Evolutionary conservation across 2,113 vertebrate species (phyloP), one percentile per base, ranked within the genome.

Genomic region (Dunckerocampus dactyliophorus): DNA sequence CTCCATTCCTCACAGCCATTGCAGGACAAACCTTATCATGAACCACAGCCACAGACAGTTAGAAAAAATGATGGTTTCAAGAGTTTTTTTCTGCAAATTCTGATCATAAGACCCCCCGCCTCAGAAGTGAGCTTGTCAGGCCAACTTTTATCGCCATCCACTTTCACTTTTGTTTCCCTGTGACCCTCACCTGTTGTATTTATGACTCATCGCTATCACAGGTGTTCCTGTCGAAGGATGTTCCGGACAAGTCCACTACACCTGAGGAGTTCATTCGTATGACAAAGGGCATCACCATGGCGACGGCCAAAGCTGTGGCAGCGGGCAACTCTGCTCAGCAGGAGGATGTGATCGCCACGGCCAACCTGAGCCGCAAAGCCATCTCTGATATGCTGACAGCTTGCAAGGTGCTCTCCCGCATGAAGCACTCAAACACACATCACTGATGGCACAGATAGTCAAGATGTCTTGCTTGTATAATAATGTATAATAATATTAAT

Each of bases 221-320:
- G 97, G 91, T 97, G 59, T 99, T 99, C 76, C 95, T 96, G 84
- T 94, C 94, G 6, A 96, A 92, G 43, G 94, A 97, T 53, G 47
- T 91, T 78, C 95, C 95, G 55, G 95, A 97, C 55, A 96, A 92
- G 90, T 89, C 85, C 47, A 92, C 94, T 53, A 92, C 94, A 60
- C 96, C 97, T 9, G 96, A 99, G 73, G 96, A 98, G 82, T 98
- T 98, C 17, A 98, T 95, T 67, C 93, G 95, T 57, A 98, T 97
- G 94, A 99, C 96, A 34, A 99, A 99, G 90, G 96, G 97, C 72
- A 99, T 99, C 92, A 99, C 97, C 79, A 89, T 90, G 76, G 97
- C 97, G 73, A 99, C 97, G 1, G 94, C 95, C 87, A 99, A 98
- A 88, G 96, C 97, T 0, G 97, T 99, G 68, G 96, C 96, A n/a